A percentile compares a stretch with the other conserved stretches of the same genome.
phyloP scores from a whole-genome alignment of 2,797 vertebrate genomes.

The Scleropages formosus region DNA sequence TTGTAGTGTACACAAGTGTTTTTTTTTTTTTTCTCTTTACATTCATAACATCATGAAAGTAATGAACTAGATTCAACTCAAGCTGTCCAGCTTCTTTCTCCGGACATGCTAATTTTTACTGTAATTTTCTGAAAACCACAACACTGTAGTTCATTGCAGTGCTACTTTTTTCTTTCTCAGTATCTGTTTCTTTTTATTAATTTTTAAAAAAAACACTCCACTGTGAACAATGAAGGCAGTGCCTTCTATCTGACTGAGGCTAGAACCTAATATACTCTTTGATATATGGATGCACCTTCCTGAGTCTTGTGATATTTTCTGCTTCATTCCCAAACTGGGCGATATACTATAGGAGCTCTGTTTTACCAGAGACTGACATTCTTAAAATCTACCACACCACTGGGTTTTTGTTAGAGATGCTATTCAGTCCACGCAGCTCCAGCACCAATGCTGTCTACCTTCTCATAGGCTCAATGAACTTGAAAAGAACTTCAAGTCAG shows the following conservation, averaged over 20 bases:
- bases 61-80: neutral
- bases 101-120: neutral
- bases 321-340: too few species aligned
- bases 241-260: neutral
- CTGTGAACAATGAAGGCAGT: neutral
- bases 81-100: neutral
- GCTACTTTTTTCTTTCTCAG: neutral
- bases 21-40: slow-evolving; percentile 6
- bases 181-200: neutral
- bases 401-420: neutral
- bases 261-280: neutral
- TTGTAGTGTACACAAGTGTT: neutral
- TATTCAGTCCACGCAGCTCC: neutral
- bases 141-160: neutral
- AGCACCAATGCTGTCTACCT: neutral
- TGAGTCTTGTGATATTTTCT: too few species aligned
- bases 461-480: neutral
- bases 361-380: too few species aligned
- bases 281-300: neutral
- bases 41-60: neutral
- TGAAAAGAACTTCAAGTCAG: neutral
- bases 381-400: neutral
- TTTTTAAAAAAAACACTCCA: neutral
- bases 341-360: neutral
- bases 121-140: neutral